Percentiles rank a stretch among this genome's conserved stretches.
Evolutionary conservation across 2,113 vertebrate species (phyloP).

Genomic region (Phrynosoma platyrhinos): DNA sequence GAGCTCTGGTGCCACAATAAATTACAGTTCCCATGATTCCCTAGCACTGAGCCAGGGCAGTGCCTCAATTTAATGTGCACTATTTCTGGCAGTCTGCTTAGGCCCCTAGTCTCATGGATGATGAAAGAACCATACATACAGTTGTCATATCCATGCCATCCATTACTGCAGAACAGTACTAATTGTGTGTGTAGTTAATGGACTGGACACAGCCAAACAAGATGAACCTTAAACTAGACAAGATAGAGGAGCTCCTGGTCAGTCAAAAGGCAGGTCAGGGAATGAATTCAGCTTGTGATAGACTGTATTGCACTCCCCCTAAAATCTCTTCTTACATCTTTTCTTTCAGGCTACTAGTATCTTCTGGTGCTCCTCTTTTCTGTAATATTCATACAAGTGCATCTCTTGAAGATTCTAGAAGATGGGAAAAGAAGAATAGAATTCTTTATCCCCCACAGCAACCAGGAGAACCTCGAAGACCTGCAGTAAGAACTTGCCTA

Average conservation of each 20-base stretch:
- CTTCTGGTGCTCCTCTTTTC: slow-evolving; percentile 59
- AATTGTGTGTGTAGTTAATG: neutral
- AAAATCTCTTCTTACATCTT: slow-evolving; percentile 7
- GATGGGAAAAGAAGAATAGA: slow-evolving; percentile 90
- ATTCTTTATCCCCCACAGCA: slow-evolving; percentile 88
- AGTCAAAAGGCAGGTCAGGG: neutral
- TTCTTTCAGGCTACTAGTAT: slow-evolving; percentile 76
- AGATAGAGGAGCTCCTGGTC: too few species aligned
- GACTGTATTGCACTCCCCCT: too few species aligned
- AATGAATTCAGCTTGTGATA: neutral
- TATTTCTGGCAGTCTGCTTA: too few species aligned
- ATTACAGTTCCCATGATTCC: too few species aligned
- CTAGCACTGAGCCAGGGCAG: too few species aligned
- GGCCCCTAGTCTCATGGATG: neutral
- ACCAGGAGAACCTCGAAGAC: slow-evolving; percentile 86
- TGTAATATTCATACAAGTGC: slow-evolving; percentile 83
- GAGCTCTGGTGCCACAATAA: too few species aligned
- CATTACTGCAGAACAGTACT: neutral
- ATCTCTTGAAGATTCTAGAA: slow-evolving; percentile 66
- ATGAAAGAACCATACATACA: neutral
- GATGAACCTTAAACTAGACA: too few species aligned
- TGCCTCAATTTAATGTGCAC: too few species aligned
- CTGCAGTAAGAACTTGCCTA: slow-evolving; percentile 83
- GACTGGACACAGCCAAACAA: too few species aligned
- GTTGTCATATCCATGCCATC: neutral